Conservation (phyloP, 35 echinoderm and acorn worm genomes). For the Apostichopus californicus region DNA sequence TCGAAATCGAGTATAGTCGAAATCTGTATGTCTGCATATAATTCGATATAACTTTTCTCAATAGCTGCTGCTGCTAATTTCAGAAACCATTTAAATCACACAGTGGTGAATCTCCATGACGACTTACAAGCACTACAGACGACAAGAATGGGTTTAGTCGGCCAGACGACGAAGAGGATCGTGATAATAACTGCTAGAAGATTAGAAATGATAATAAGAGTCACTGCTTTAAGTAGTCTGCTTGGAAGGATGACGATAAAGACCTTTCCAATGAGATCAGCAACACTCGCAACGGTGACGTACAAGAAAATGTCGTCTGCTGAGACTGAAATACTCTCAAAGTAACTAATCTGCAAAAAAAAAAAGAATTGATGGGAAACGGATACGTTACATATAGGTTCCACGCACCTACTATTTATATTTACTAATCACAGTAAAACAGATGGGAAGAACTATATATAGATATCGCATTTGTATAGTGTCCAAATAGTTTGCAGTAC, state of each 20-base stretch:
- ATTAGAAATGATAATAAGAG: background rate
- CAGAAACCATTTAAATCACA: too few species aligned
- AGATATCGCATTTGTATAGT: too few species aligned
- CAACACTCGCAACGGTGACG: background rate
- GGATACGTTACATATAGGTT: too few species aligned
- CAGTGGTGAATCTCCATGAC: too few species aligned
- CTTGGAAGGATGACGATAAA: background rate
- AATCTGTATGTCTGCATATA: too few species aligned
- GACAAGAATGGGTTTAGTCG: background rate
- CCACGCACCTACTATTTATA: too few species aligned
- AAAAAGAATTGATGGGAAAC: background rate
- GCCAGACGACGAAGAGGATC: background rate
- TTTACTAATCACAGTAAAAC: background rate
- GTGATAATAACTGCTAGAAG: background rate
- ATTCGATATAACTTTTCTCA: too few species aligned
- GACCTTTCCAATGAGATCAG: background rate
- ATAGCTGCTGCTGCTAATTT: too few species aligned
- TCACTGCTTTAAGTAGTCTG: background rate
- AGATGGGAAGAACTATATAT: too few species aligned
- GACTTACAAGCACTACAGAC: slow-evolving; percentile 25
- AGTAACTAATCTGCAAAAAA: slow-evolving; percentile 15
- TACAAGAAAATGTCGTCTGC: slow-evolving; percentile 12
- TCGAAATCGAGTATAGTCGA: too few species aligned
- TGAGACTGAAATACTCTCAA: slow-evolving; percentile 25
- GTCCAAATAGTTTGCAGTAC: too few species aligned